phyloP scores from a whole-genome alignment of 2,888 invertebrate genomes.

The Nemapogon koenigi region DNA sequence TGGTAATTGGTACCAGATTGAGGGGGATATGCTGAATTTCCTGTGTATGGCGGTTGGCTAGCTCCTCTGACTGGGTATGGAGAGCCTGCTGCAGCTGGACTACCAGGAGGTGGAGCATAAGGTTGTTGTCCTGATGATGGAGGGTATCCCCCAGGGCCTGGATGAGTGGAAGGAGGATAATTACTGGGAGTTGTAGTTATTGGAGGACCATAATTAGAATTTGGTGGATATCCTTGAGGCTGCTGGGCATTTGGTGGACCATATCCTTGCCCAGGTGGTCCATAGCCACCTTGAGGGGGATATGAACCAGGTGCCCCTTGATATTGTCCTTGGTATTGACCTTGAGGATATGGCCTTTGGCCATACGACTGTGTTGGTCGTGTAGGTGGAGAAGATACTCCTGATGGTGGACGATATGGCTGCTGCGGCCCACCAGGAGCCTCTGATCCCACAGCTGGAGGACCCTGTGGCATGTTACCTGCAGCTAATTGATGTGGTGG shows the following conservation, averaged over 20 bases:
- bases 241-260: slow-evolving; percentile 70
- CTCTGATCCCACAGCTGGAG: slow-evolving; percentile 38
- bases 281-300: slow-evolving; percentile 73
- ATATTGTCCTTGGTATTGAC: slow-evolving; percentile 69
- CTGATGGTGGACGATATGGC: slow-evolving; percentile 53
- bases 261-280: slow-evolving; percentile 69
- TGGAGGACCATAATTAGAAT: slow-evolving; percentile 68
- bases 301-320: slow-evolving; percentile 64
- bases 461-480: slow-evolving; percentile 51
- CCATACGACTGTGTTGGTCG: slow-evolving; percentile 73
- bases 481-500: slow-evolving; percentile 64
- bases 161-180: slow-evolving; percentile 51
- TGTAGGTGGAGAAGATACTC: slow-evolving; percentile 60
- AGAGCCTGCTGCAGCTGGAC: slow-evolving; percentile 43
- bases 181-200: slow-evolving; percentile 64
- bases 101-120: slow-evolving; percentile 56
- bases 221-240: slow-evolving; percentile 72
- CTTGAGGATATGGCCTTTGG: slow-evolving; percentile 72
- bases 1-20: slow-evolving; percentile 47
- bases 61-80: slow-evolving; percentile 52
- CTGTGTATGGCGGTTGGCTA: slow-evolving; percentile 48
- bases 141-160: slow-evolving; percentile 48
- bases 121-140: slow-evolving; percentile 52
- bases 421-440: slow-evolving; percentile 48
- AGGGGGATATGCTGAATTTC: slow-evolving; percentile 53